Evolutionary conservation across 1,140 invertebrate species (phyloP).

Genomic region (Portunus trituberculatus): DNA sequence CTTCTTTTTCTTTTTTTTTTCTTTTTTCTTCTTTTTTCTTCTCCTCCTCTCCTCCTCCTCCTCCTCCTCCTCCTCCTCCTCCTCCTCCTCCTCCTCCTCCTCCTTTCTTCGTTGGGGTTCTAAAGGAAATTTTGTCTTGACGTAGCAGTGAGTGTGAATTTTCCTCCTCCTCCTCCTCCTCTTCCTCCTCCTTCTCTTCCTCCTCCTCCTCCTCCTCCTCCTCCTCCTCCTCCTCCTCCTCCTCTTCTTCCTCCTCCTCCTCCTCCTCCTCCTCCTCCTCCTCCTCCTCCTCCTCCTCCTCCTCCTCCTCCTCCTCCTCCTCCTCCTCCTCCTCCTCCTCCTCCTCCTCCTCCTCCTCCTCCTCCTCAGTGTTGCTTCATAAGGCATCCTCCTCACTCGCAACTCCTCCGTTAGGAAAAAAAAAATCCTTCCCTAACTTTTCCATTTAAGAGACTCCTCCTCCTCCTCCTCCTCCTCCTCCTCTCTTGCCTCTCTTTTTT

Average conservation of each 20-base stretch:
- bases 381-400: slow-evolving; percentile 64
- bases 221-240: slow-evolving; percentile 46
- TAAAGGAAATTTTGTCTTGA: neutral
- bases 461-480: neutral
- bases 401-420: slow-evolving; percentile 48
- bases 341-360: neutral
- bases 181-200: neutral
- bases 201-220: slow-evolving; percentile 31
- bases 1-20: neutral
- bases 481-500: neutral
- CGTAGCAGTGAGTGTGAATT: neutral
- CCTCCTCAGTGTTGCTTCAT: slow-evolving; percentile 59
- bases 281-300: neutral
- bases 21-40: neutral
- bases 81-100: slow-evolving; percentile 48
- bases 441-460: slow-evolving; percentile 67
- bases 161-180: neutral
- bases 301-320: neutral
- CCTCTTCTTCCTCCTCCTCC: slow-evolving; percentile 1
- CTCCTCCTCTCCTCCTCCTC: slow-evolving; percentile 35
- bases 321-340: neutral
- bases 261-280: neutral
- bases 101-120: slow-evolving; percentile 8
- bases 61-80: slow-evolving; percentile 42
- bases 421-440: slow-evolving; percentile 68